Conservation (phyloP, 2,888 invertebrate genomes). For the Ephialtes manifestator region DNA sequence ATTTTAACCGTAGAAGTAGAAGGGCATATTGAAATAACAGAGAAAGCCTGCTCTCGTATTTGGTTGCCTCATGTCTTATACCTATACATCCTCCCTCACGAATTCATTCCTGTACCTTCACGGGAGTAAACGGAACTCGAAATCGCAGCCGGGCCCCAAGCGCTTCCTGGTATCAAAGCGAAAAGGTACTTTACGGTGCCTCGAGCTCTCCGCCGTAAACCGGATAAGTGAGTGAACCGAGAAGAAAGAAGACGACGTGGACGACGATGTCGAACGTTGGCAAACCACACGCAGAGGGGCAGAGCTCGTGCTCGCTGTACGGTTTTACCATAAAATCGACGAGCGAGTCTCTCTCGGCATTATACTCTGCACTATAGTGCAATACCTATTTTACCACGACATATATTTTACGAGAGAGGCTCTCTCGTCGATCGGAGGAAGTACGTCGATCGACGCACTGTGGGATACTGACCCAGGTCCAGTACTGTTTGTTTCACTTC, state of each 20-base stretch:
- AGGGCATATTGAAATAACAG: background rate
- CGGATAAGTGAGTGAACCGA: conserved; percentile 66
- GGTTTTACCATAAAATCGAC: conserved; percentile 69
- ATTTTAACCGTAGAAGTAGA: background rate
- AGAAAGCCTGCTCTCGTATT: background rate
- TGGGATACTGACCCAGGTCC: conserved; percentile 61
- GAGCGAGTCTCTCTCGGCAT: conserved; percentile 55
- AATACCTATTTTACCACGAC: conserved; percentile 35
- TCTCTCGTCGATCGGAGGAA: conserved; percentile 40
- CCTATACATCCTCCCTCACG: conserved; percentile 32
- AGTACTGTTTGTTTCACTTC: conserved; percentile 45
- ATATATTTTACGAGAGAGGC: conserved; percentile 60
- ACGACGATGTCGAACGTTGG: conserved; percentile 45
- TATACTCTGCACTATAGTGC: conserved; percentile 8
- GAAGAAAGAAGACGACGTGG: conserved; percentile 43
- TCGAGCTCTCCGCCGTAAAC: conserved; percentile 58
- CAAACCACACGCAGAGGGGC: conserved; percentile 9
- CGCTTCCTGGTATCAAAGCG: conserved; percentile 67
- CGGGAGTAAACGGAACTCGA: conserved; percentile 64
- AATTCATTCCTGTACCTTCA: conserved; percentile 35
- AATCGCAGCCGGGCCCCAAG: conserved; percentile 54
- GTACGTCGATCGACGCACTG: conserved; percentile 48
- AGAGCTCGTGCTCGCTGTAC: conserved; percentile 60
- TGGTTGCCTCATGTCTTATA: background rate
- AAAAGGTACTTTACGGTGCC: conserved; percentile 65